Evolutionary conservation across 2,113 vertebrate species (phyloP).

Genomic region (Grammomys surdaster): DNA sequence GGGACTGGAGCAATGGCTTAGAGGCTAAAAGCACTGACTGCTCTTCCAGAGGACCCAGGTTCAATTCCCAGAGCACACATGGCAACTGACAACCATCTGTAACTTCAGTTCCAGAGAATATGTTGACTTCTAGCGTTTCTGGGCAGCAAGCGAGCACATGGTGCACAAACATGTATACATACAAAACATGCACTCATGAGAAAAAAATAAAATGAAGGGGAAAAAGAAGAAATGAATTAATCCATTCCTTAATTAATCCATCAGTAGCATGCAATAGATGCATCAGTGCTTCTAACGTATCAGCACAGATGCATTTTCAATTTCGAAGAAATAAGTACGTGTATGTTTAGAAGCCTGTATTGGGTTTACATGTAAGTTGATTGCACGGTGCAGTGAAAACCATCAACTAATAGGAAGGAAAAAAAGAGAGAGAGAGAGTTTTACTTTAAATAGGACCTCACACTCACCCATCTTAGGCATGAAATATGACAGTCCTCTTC

Average conservation of each 20-base stretch:
- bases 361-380: neutral
- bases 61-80: neutral
- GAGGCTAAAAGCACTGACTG: neutral
- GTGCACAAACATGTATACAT: neutral
- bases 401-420: neutral
- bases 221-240: neutral
- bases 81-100: neutral
- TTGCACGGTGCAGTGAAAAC: neutral
- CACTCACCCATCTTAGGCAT: neutral
- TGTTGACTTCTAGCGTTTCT: neutral
- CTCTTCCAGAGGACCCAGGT: neutral
- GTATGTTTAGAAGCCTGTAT: neutral
- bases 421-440: neutral
- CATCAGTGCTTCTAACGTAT: neutral
- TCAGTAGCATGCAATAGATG: neutral
- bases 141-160: neutral
- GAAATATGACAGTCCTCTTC: neutral
- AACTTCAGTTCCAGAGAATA: neutral
- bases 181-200: neutral
- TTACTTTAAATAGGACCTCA: neutral
- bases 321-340: neutral
- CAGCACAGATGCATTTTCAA: neutral
- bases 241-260: neutral
- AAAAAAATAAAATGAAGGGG: neutral
- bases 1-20: too few species aligned